phyloP scores from a whole-genome alignment of 2,113 vertebrate genomes.

The Athene noctua region DNA sequence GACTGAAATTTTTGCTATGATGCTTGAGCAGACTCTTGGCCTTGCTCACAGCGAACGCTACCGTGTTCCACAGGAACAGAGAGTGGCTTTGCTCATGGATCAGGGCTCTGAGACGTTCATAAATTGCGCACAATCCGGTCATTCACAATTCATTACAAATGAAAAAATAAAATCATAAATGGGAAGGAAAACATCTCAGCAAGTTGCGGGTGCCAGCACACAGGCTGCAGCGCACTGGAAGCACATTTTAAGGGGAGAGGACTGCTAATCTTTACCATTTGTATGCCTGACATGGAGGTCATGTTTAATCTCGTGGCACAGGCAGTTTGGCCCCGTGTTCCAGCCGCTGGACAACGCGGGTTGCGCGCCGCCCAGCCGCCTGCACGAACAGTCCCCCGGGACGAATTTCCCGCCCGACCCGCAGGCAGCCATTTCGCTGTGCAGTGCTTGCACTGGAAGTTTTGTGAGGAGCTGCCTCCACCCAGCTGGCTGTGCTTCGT shows the following conservation, averaged over 20 bases:
- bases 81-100: not conserved
- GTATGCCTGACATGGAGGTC: accelerated
- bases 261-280: not conserved
- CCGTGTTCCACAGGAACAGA: not conserved
- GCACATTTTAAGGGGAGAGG: not conserved
- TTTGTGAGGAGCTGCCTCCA: not conserved
- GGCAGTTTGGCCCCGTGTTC: not conserved
- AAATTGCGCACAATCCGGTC: accelerated
- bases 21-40: not conserved
- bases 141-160: not conserved
- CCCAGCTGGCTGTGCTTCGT: not conserved
- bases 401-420: accelerated
- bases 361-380: not conserved
- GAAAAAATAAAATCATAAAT: not conserved
- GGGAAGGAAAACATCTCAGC: not conserved
- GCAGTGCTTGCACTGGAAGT: accelerated
- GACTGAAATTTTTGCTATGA: not conserved
- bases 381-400: accelerated
- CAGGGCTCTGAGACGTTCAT: accelerated
- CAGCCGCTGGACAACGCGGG: not conserved
- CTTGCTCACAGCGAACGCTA: not conserved
- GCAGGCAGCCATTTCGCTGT: not conserved
- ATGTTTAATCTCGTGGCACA: not conserved
- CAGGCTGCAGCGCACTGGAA: not conserved
- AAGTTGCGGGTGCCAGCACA: not conserved